These are phyloP conservation scores for Holcopasites calliopsidis DNA, from an alignment of 1,140 invertebrate species.

Conservation along the genomic window DNA sequence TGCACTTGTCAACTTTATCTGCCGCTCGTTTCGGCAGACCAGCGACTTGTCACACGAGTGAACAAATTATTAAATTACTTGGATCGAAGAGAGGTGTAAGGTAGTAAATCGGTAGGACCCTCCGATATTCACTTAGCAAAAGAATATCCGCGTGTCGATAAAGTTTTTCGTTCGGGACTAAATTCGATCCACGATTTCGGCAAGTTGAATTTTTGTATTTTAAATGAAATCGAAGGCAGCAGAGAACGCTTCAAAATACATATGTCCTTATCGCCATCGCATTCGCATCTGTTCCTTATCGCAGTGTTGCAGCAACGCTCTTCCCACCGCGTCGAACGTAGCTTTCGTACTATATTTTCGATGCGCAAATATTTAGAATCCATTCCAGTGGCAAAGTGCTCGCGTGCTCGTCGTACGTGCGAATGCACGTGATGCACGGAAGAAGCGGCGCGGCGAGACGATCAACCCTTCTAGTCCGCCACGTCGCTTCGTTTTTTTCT, in stretches of 20 bases:
- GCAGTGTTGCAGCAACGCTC: not conserved
- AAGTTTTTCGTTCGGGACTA: too few relatives aligned
- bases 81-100: not conserved
- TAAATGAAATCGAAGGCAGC: too few relatives aligned
- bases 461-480: too few relatives aligned
- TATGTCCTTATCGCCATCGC: too few relatives aligned
- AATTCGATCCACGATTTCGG: too few relatives aligned
- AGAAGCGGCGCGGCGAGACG: not conserved
- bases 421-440: not conserved
- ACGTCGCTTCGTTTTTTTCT: too few relatives aligned
- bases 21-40: not conserved
- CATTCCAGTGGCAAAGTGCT: not conserved
- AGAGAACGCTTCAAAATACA: too few relatives aligned
- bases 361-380: not conserved
- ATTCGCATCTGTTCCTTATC: not conserved
- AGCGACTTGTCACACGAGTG: not conserved
- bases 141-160: too few relatives aligned
- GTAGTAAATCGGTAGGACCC: too few relatives aligned
- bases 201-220: too few relatives aligned
- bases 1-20: too few relatives aligned
- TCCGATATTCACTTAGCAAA: too few relatives aligned
- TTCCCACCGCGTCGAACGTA: not conserved
- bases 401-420: not conserved
- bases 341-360: not conserved
- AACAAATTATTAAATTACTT: conserved; percentile 3